Base-by-base conservation (phyloP, 2,888 invertebrate genomes). In the Perithous albicinctus region DNA sequence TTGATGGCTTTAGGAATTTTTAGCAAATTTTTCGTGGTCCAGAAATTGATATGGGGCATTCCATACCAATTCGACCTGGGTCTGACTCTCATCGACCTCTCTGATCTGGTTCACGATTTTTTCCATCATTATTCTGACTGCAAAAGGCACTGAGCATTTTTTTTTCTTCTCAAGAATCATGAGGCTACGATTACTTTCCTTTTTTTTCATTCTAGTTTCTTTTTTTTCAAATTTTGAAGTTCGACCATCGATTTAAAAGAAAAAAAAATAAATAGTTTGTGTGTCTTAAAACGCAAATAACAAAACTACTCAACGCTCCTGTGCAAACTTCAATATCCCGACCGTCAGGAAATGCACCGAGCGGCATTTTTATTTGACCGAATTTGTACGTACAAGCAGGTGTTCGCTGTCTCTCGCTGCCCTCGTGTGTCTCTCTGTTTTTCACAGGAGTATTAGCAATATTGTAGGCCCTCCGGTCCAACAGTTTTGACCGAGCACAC, bases 301-400 rank as follows among this genome's bases (percentile, higher is more conserved):
- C 59, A 72, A 79, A 82, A 76, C 72, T 79, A n/a, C 78, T 70
- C 74, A 54, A 63, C 73, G 69, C 64, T 78, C 78, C 78, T 82
- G 70, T 78, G 48, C 78, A 82, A 82, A 82, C 82, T 79, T 63
- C 35, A 78, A 83, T 75, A 80, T 80, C 77, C 76, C 59, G 74
- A 18, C 61, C 54, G n/a, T 35, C 35, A 12, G 18, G 41, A 43
- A 41, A n/a, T 23, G 26, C 38, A n/a, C 1, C 12, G 29, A 26
- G 43, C 29, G 75, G n/a, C 67, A 82, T 75, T 80, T 73, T 77
- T 83, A 76, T 83, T 84, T 84, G 83, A 59, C 48, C 81, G 75
- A 83, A 84, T 84, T 83, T 84, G 83, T 84, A 83, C 73, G 61
- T 74, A 67, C 63, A 59, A 72, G 66, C 84, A 84, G 84, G 84